Evolutionary conservation across 2,797 vertebrate genomes (phyloP).

Genomic region (Gymnothorax reevesii): DNA sequence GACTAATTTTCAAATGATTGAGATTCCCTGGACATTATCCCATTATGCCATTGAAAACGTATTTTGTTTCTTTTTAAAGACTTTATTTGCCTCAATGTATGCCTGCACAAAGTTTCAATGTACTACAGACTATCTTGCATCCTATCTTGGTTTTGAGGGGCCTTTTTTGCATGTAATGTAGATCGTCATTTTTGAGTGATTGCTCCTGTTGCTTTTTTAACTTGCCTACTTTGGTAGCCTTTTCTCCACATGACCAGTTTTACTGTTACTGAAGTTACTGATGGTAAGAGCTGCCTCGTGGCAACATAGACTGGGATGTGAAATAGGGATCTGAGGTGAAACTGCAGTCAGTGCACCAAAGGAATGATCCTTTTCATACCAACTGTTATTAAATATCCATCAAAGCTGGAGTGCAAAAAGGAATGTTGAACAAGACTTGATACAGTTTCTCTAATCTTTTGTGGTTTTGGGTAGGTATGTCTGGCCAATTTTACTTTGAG

Average conservation of each 20-base stretch:
- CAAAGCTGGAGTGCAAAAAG: neutral
- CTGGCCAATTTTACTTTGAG: slow-evolving; percentile 6
- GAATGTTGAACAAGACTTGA: neutral
- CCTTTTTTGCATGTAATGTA: neutral
- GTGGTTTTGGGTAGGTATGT: slow-evolving; percentile 32
- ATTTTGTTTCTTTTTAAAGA: neutral
- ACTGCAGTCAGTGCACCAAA: neutral
- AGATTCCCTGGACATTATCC: neutral
- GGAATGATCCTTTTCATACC: neutral
- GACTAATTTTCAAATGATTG: neutral
- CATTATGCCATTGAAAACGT: neutral
- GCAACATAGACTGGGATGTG: neutral
- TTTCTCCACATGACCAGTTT: neutral
- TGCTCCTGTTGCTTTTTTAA: neutral
- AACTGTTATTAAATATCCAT: neutral
- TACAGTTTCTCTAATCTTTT: neutral
- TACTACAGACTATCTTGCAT: neutral
- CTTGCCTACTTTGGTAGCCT: neutral
- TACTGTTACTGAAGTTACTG: neutral
- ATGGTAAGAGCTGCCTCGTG: neutral
- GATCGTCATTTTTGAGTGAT: neutral
- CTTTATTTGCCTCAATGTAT: neutral
- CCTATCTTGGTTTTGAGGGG: neutral
- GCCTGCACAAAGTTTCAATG: neutral
- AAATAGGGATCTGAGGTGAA: neutral